Evolutionary conservation across 2,797 vertebrate genomes (phyloP).

Genomic region (Scomberomorus guttatus): DNA sequence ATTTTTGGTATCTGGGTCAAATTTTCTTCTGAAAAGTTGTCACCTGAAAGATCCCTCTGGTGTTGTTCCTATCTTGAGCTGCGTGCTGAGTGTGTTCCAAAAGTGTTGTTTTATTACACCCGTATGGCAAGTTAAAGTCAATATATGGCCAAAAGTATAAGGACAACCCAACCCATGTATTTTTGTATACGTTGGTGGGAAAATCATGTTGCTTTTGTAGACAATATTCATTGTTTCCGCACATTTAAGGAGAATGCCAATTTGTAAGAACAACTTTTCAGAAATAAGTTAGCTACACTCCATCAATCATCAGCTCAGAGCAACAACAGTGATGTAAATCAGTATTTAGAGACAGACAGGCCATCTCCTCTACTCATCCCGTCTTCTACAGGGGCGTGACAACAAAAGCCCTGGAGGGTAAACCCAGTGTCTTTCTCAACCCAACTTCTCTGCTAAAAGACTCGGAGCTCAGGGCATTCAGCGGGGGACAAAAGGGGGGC

Average conservation of each 20-base stretch:
- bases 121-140: background rate
- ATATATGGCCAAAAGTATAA: background rate
- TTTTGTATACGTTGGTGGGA: too few species aligned
- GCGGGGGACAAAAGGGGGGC: constrained; percentile 63
- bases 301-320: background rate
- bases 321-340: constrained; percentile 28
- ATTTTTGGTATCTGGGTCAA: too few species aligned
- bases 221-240: background rate
- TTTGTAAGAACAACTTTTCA: background rate
- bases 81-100: too few species aligned
- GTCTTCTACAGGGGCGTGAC: background rate
- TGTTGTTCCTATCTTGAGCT: too few species aligned
- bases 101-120: background rate
- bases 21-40: too few species aligned
- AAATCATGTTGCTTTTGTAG: too few species aligned
- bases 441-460: constrained; percentile 40
- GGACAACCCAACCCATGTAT: too few species aligned
- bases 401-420: constrained; percentile 39
- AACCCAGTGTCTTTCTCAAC: constrained; percentile 46
- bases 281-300: background rate
- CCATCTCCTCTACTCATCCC: background rate
- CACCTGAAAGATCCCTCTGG: too few species aligned
- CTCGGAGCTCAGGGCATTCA: constrained; percentile 42
- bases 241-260: background rate
- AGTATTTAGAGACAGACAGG: constrained; percentile 16